Evolutionary conservation across 2,113 vertebrate species (phyloP), one percentile per base, ranked within the genome.

Genomic region (Tursiops truncatus): DNA sequence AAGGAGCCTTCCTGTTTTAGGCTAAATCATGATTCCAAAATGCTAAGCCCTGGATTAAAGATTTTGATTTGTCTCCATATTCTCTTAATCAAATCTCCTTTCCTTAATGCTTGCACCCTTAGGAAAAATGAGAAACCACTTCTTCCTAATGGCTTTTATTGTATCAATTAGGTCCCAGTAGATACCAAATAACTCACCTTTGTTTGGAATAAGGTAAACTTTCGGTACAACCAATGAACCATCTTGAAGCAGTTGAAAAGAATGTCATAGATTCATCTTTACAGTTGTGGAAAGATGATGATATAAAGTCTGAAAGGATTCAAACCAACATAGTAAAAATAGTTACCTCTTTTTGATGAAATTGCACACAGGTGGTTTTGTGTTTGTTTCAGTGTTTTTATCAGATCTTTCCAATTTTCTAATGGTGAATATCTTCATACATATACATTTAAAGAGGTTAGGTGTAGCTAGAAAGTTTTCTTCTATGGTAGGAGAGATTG

Each of bases 11-110:
- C 82, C 71, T 97, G 70, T 94, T 94, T 96, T 93, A 96, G 93
- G 96, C 97, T 98, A 97, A 97, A 97, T 97, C 91, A 88, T 94
- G 92, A 92, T 88, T 96, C 68, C 28, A 90, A 90, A 94, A 81
- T 65, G 60, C 80, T 96, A 94, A 96, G 77, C 60, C 80, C 89
- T 94, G 92, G 92, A 97, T 94, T 97, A 96, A 97, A 96, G 86
- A 97, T 97, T 95, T 94, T 97, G 67, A 97, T 96, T 97, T 95
- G 91, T 82, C 67, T 97, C 91, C 60, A 94, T 96, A 92, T 96
- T 97, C 92, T 96, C 93, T 97, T 97, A 97, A 97, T 97, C 95
- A 98, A 81, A 94, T 95, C 81, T 93, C 71, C 47, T 94, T 91
- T 96, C 80, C 91, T 96, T 86, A 95, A 71, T 94, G 74, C 60